Percentiles rank a stretch among this genome's conserved stretches.
Conservation (phyloP, 2,797 vertebrate species). For the Cirrhinus molitorella region DNA sequence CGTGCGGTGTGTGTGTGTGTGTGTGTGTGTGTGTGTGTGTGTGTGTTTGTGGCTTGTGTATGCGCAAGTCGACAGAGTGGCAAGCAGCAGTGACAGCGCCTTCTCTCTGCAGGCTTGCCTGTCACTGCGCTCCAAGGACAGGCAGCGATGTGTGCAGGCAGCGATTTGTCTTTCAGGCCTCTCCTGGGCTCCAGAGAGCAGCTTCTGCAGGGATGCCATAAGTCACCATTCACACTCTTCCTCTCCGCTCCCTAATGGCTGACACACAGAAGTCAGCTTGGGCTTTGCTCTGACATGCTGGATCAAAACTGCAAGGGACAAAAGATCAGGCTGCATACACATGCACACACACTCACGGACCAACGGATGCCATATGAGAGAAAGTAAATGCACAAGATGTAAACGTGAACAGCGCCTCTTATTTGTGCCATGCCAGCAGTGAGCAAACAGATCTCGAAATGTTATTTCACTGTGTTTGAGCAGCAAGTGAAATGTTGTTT, state of each 20-base stretch:
- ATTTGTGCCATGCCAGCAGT: conserved; percentile 8
- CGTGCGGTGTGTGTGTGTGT: conserved; percentile 13
- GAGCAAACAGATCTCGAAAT: conserved; percentile 25
- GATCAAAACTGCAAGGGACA: conserved; percentile 27
- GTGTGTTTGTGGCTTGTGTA: conserved; percentile 9
- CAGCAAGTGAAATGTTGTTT: conserved; percentile 25
- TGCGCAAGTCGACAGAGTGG: conserved; percentile 27
- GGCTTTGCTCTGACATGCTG: conserved; percentile 24
- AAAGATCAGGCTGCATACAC: conserved; percentile 22
- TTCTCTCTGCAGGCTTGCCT: conserved; percentile 49
- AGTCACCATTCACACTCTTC: conserved; percentile 52
- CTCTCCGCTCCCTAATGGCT: conserved; percentile 29
- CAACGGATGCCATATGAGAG: conserved; percentile 4
- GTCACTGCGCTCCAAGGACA: conserved; percentile 60
- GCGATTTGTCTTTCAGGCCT: conserved; percentile 54
- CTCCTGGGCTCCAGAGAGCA: conserved; percentile 46
- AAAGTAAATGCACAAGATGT: conserved; percentile 8
- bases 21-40: conserved; percentile 14
- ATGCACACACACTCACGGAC: background rate
- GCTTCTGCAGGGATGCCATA: conserved; percentile 51
- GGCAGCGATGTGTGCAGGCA: conserved; percentile 55
- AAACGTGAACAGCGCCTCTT: background rate
- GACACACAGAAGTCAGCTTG: conserved; percentile 28
- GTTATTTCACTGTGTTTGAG: background rate
- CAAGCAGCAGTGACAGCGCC: conserved; percentile 43